Conservation (phyloP, 2,113 vertebrate genomes). For the Prionailurus viverrinus region DNA sequence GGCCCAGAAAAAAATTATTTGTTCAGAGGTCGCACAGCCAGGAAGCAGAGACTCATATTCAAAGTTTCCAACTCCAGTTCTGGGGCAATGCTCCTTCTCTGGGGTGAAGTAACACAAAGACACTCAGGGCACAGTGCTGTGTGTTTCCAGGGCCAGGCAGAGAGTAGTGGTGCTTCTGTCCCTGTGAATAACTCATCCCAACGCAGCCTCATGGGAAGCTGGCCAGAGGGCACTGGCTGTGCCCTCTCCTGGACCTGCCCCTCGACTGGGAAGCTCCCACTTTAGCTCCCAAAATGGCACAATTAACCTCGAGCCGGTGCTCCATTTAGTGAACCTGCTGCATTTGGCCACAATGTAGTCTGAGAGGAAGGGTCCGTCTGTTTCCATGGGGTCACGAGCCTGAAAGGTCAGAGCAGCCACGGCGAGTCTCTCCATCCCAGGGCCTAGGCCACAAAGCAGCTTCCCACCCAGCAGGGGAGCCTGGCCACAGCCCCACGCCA, state of each 20-base stretch:
- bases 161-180: not conserved
- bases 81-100: not conserved
- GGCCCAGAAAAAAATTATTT: not conserved
- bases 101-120: not conserved
- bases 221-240: not conserved
- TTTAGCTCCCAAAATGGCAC: slow-evolving; percentile 71
- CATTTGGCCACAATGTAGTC: slow-evolving; percentile 65
- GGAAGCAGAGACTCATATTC: not conserved
- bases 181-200: not conserved
- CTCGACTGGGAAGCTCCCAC: slow-evolving; percentile 31
- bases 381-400: slow-evolving; percentile 64
- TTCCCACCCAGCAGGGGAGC: not conserved
- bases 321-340: slow-evolving; percentile 70
- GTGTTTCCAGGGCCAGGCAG: not conserved
- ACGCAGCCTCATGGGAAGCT: fast-evolving
- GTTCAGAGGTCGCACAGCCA: not conserved
- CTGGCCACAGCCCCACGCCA: not conserved
- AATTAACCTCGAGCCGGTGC: slow-evolving; percentile 80
- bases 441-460: not conserved
- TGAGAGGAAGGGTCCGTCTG: slow-evolving; percentile 70
- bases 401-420: slow-evolving; percentile 52
- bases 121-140: not conserved
- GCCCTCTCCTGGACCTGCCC: slow-evolving; percentile 61
- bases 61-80: not conserved
- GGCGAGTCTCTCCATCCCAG: not conserved